Evolutionary conservation across 2,113 vertebrate genomes (phyloP).

Genomic region (Butastur rufipennis): DNA sequence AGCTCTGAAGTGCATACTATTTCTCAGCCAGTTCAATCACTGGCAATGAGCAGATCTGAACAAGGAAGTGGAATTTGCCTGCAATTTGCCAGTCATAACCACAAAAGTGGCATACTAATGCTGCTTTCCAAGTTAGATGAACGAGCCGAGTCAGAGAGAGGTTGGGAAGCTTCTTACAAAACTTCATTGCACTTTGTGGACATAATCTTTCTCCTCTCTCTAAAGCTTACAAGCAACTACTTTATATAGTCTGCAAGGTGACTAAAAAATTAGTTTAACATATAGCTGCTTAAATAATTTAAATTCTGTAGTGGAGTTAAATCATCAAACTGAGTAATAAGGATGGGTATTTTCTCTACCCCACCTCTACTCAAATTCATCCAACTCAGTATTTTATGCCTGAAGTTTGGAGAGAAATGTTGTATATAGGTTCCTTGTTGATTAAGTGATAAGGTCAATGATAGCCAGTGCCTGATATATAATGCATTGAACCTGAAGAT

Average conservation of each 20-base stretch:
- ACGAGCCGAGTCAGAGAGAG: background rate
- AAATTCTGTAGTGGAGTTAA: background rate
- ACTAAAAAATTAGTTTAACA: background rate
- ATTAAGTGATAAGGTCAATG: background rate
- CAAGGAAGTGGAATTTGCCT: background rate
- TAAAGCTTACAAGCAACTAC: background rate
- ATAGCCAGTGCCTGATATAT: background rate
- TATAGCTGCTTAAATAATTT: background rate
- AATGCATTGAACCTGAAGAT: background rate
- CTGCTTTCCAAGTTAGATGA: background rate
- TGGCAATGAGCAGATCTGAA: background rate
- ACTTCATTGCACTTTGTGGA: background rate
- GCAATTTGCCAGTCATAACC: background rate
- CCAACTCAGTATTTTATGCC: background rate
- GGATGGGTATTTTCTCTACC: background rate
- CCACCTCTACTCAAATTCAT: background rate
- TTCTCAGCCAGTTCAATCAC: background rate
- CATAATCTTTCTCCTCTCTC: background rate
- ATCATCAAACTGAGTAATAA: background rate
- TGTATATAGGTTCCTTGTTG: background rate
- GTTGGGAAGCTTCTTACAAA: background rate
- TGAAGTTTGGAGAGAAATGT: background rate
- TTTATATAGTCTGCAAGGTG: background rate
- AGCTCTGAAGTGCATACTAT: background rate
- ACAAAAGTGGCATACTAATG: background rate